phyloP scores from a whole-genome alignment of 2,888 invertebrate genomes.

The Cremastinae sp. region DNA sequence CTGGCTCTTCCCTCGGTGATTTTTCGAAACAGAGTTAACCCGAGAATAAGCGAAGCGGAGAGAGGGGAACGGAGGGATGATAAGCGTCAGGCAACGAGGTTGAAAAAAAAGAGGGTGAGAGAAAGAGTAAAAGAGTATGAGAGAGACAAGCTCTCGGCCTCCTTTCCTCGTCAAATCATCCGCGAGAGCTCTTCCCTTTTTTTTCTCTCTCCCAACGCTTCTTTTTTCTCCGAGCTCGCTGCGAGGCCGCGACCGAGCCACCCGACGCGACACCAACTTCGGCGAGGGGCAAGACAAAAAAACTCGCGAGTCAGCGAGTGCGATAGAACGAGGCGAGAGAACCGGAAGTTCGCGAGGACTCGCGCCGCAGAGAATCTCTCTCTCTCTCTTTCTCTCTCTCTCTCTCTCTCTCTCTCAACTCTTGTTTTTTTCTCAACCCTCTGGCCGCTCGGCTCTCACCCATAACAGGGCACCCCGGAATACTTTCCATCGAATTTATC shows the following conservation, averaged over 20 bases:
- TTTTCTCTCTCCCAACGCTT: slow-evolving; percentile 37
- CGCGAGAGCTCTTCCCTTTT: slow-evolving; percentile 13
- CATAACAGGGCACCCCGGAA: slow-evolving; percentile 34
- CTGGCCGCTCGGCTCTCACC: background rate
- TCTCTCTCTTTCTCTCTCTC: slow-evolving; percentile 20
- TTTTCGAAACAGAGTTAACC: slow-evolving; percentile 61
- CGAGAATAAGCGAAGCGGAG: slow-evolving; percentile 52
- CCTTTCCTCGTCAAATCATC: slow-evolving; percentile 1
- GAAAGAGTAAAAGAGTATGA: slow-evolving; percentile 44
- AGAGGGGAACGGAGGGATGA: slow-evolving; percentile 30
- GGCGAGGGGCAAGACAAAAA: slow-evolving; percentile 37
- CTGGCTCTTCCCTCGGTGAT: slow-evolving; percentile 44
- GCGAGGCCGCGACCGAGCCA: slow-evolving; percentile 53
- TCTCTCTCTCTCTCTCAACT: slow-evolving; percentile 24
- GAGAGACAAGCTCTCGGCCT: slow-evolving; percentile 8
- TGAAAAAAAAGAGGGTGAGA: slow-evolving; percentile 46
- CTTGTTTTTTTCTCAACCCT: slow-evolving; percentile 15
- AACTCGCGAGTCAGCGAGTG: slow-evolving; percentile 35
- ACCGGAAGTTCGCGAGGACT: slow-evolving; percentile 52
- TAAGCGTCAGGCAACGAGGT: slow-evolving; percentile 41
- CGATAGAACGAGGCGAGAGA: slow-evolving; percentile 15
- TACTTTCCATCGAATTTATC: slow-evolving; percentile 58
- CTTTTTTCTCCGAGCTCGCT: slow-evolving; percentile 32
- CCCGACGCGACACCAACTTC: slow-evolving; percentile 50
- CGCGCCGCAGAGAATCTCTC: slow-evolving; percentile 48